These are phyloP conservation scores for Galerucella pusilla DNA, from an alignment of 2,888 invertebrate genomes.

Conservation along the genomic window DNA sequence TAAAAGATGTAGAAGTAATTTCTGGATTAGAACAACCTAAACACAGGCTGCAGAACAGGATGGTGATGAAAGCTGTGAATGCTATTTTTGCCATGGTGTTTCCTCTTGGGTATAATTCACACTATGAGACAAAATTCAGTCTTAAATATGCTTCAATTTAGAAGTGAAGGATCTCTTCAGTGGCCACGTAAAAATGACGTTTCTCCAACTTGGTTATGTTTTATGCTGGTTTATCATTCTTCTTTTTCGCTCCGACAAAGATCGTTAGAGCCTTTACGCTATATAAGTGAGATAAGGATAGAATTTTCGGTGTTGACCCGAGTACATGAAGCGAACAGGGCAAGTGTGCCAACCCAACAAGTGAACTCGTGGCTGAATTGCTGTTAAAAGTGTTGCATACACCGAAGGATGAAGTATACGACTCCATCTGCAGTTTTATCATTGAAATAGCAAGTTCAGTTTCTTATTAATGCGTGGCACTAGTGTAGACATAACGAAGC, in stretches of 20 bases:
- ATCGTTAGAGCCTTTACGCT: not conserved
- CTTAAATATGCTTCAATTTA: not conserved
- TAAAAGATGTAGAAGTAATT: slow-evolving; percentile 83
- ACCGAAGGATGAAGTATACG: not conserved
- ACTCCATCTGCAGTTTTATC: not conserved
- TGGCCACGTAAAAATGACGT: slow-evolving; percentile 9
- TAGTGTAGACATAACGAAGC: not conserved
- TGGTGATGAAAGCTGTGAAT: slow-evolving; percentile 38
- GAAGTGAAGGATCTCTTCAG: not conserved
- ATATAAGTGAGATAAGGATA: not conserved
- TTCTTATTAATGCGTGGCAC: not conserved
- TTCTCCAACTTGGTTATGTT: slow-evolving; percentile 9
- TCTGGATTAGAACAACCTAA: slow-evolving; percentile 72
- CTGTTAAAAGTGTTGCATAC: slow-evolving; percentile 2
- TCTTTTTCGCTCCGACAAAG: not conserved
- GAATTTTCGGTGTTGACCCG: not conserved
- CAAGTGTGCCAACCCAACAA: not conserved
- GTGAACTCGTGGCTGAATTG: not conserved
- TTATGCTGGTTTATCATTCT: not conserved
- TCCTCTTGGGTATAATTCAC: slow-evolving; percentile 19
- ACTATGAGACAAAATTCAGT: not conserved
- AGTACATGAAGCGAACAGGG: not conserved
- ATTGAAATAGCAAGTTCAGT: not conserved
- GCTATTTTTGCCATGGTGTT: slow-evolving; percentile 45
- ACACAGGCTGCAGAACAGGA: slow-evolving; percentile 51